Evolutionary conservation across 2,113 vertebrate genomes (phyloP).

Genomic region (Noctilio leporinus): DNA sequence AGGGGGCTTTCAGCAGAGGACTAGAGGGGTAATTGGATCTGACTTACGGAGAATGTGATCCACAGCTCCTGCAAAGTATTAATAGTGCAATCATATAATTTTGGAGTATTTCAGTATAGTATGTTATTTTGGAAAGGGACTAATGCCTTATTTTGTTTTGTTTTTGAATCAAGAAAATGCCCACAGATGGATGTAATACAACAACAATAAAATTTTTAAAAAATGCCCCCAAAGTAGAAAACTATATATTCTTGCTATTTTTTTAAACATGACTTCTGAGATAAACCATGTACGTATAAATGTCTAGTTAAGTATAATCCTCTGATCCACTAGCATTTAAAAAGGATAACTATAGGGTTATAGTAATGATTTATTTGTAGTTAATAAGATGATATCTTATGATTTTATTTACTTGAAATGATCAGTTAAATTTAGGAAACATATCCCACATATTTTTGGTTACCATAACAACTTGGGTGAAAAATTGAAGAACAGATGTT

Average conservation of each 20-base stretch:
- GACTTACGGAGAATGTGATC: background rate
- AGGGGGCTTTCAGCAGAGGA: background rate
- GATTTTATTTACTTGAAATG: slow-evolving; percentile 71
- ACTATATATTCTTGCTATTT: background rate
- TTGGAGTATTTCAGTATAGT: background rate
- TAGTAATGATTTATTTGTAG: slow-evolving; percentile 56
- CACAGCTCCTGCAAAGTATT: background rate
- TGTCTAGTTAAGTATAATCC: slow-evolving; percentile 36
- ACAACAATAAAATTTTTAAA: no score
- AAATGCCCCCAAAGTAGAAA: background rate
- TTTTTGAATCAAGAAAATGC: slow-evolving; percentile 16
- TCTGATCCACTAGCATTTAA: slow-evolving; percentile 33
- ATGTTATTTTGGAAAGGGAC: background rate
- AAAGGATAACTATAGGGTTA: slow-evolving; percentile 53
- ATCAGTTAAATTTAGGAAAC: slow-evolving; percentile 68
- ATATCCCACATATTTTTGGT: slow-evolving; percentile 60
- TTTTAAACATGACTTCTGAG: slow-evolving; percentile 19
- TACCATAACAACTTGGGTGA: slow-evolving; percentile 69
- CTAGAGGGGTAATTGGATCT: background rate
- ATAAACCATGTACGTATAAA: background rate
- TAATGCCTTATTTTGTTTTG: slow-evolving; percentile 1
- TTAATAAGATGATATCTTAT: slow-evolving; percentile 51
- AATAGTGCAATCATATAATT: background rate
- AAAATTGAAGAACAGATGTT: slow-evolving; percentile 67
- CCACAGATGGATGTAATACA: no score